Evolutionary conservation across 2,888 invertebrate species (phyloP), one percentile per base, ranked within the genome.

Genomic region (Microchrysa polita): DNA sequence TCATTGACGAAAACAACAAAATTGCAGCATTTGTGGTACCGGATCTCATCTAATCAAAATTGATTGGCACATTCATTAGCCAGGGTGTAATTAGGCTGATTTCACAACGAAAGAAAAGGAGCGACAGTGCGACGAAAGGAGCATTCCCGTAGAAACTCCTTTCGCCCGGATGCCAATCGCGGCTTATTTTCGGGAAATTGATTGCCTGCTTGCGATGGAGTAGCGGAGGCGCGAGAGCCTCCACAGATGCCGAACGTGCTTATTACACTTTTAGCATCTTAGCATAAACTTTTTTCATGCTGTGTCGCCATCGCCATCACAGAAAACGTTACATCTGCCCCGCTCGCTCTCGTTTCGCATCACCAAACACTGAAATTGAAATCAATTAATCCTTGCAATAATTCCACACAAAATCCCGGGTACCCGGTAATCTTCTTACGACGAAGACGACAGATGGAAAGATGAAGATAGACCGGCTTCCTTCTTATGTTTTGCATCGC

Each of bases 301-400:
- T 40, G 55, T 63, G 65, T 67, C 67, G 67, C 53, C 67, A 71
- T 22, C 48, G 23, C 14, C 23, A 27, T 57, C n/a, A 1, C 42
- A n/a, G n/a, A n/a, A n/a, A n/a, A n/a, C 16, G 27, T 7, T 2
- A 5, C 27, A n/a, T 1, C 23, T 34, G n/a, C 48, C 44, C 16
- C 55, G 16, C 34, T 16, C 67, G 40, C 27, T 67, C 34, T 16
- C 67, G 40, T 55, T 67, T 48, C 65, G 73, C 23, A 71, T 44
- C 27, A 34, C 65, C 23, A 18, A 60, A 55, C 52, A 48, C 52
- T 60, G 40, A 75, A 75, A 75, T 75, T 75, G 73, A 75, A 75
- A 75, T 75, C 75, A 75, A 75, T 75, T 75, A 75, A 75, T 75
- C 67, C 74, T 75, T 67, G 72, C 60, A 59, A 69, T 63, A 75